Conservation (phyloP, 2,888 invertebrate genomes). For the Polydrusus cervinus region DNA sequence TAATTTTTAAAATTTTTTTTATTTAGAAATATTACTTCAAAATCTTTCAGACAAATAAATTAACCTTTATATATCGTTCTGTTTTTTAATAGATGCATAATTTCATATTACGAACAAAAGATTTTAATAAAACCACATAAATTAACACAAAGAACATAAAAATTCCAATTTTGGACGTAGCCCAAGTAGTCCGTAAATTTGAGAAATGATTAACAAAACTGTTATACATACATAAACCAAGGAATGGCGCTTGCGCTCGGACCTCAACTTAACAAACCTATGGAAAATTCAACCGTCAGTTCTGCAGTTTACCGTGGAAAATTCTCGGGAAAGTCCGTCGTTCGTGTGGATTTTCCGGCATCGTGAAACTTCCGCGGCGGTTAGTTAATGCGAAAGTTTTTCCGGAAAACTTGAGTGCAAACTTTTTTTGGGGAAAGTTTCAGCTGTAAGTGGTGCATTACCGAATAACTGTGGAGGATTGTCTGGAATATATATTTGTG, state of each 20-base stretch:
- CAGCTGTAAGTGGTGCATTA: constrained; percentile 19
- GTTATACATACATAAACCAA: constrained; percentile 59
- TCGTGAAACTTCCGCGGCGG: constrained; percentile 47
- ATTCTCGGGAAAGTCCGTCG: constrained; percentile 47
- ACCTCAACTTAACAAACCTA: constrained; percentile 57
- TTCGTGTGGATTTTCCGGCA: constrained; percentile 38
- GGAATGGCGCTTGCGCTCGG: constrained; percentile 59
- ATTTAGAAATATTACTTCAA: no score
- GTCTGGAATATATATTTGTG: not conserved
- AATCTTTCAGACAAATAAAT: no score
- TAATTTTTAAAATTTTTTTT: no score
- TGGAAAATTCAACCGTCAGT: constrained; percentile 60
- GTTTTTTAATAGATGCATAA: no score
- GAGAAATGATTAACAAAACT: constrained; percentile 66
- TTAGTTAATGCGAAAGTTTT: constrained; percentile 16
- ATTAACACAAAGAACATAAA: constrained; percentile 60
- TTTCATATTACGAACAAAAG: no score
- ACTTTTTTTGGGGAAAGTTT: constrained; percentile 4
- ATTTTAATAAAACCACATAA: no score
- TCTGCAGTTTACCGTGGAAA: constrained; percentile 59
- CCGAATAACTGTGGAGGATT: constrained; percentile 9
- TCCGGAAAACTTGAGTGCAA: not conserved
- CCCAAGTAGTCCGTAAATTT: constrained; percentile 63
- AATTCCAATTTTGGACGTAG: constrained; percentile 54
- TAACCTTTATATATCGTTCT: no score